Base-by-base conservation (phyloP, 2,113 vertebrate species). In the Gallinago media region DNA sequence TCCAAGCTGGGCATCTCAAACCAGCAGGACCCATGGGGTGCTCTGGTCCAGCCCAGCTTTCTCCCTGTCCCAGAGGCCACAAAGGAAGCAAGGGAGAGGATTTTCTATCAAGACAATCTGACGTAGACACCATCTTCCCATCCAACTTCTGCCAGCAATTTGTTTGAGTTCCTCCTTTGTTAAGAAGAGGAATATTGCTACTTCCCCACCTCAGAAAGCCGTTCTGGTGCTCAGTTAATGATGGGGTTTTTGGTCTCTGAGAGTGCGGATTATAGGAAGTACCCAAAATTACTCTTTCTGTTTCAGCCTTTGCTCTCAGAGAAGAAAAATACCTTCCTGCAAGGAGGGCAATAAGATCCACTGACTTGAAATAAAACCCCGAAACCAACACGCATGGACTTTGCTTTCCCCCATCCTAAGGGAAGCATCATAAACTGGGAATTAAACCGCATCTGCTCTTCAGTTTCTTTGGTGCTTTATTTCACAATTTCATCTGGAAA, bases 131-230 rank as follows among this genome's bases (percentile, higher is more conserved):
- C 5, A 0, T 47, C 81, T 38, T 65, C 78, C 56, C 62, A 73
- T 38, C 58, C 7, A 15, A 62, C 77, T 89, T 88, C 81, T 3
- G 6, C 71, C 82, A 88, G 71, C 54, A 9, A 17, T 38, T 25
- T 50, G 27, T 19, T 76, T 54, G 73, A 89, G 93, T 96, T 96
- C 94, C 67, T 50, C 56, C 62, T 89, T 84, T 85, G 52, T 70
- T 29, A 73, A 93, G 71, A 73, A 78, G 66, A 62, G 85, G 63
- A 59, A 65, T 54, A 83, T 71, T 76, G 63, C 54, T 47, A 88
- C 82, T 94, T 97, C 95, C 85, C 58, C 85, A 80, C 54, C 78
- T 83, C 87, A 50, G 74, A 79, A 66, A 36, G 66, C 61, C 8
- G 1, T 21, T 26, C 46, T 0, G 4, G 81, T 40, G 31, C 36